Base-by-base conservation (phyloP, 2,888 invertebrate species). In the Heliconius ismenius region DNA sequence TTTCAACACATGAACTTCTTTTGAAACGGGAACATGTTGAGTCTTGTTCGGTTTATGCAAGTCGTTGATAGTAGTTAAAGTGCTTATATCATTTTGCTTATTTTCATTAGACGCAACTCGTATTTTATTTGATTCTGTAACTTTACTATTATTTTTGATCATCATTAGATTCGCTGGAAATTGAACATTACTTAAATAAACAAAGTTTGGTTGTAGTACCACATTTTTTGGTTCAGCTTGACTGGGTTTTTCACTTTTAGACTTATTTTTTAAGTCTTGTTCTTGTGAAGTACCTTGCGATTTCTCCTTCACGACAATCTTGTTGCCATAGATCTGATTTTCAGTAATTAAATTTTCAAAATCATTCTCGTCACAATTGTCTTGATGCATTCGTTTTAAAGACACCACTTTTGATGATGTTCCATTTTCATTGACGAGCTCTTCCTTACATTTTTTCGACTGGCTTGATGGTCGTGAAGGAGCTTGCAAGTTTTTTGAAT, bases 281-380 rank as follows among this genome's bases (percentile, higher is more conserved):
- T 93, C 92, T 83, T 93, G 92, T 75, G 85, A 86, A 18, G 88
- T 91, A 43, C 90, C 89, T 85, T 92, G 92, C 76, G 90, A 90
- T 83, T 94, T 94, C 90, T 94, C 94, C 91, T 94, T 95, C 88
- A 95, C 93, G 88, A 94, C 94, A 88, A 94, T 94, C 88, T 94
- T 94, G 82, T 94, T 94, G 81, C 94, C 94, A 83, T 94, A 94
- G 79, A 95, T 95, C 88, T 95, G 94, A 86, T 95, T 95, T 85
- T 94, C 94, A 39, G 94, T 94, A 67, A 95, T 95, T 82, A 95
- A 88, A 86, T 95, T 95, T 83, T 95, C 95, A 83, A 95, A 95
- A 84, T 95, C 95, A 78, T 94, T 93, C 84, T 94, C 94, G 82
- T 94, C 94, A 81, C 90, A 91, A 82, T 92, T 92, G 74, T 94